Evolutionary conservation across 2,797 vertebrate species (phyloP).

Genomic region (Coccyzus lansbergi): DNA sequence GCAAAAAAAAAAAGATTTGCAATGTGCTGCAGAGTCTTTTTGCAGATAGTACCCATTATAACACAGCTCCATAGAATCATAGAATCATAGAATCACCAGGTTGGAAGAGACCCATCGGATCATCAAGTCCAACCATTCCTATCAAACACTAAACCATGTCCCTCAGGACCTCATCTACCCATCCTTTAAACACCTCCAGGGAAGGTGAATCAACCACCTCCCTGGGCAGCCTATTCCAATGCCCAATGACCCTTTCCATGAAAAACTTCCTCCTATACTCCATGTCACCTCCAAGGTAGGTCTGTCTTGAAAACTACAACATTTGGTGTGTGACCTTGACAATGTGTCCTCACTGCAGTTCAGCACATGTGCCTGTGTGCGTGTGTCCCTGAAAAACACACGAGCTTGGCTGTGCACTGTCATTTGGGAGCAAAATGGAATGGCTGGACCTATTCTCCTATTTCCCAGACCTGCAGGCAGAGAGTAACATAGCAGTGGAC

Average conservation of each 20-base stretch:
- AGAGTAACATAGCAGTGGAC: rapidly evolving
- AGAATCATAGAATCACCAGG: no score
- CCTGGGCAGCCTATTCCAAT: no score
- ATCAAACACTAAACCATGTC: no score
- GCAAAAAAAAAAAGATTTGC: background rate
- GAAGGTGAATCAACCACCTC: no score
- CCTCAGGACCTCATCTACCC: no score
- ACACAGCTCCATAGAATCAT: no score
- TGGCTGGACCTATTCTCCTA: background rate
- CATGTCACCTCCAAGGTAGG: no score
- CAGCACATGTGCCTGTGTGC: rapidly evolving
- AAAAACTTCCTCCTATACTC: no score
- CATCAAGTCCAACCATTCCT: no score
- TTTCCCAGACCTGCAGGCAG: background rate
- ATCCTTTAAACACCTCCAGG: no score
- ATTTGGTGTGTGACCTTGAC: background rate
- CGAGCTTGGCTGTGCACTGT: rapidly evolving
- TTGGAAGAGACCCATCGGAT: no score
- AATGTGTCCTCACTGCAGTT: background rate
- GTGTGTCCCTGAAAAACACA: background rate
- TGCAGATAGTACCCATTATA: background rate
- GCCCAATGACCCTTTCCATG: no score
- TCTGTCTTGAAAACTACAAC: background rate
- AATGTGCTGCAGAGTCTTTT: background rate
- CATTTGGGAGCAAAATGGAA: background rate